These are phyloP conservation scores for Tachysurus fulvidraco DNA, from an alignment of 2,113 vertebrate genomes.

Conservation along the genomic window DNA sequence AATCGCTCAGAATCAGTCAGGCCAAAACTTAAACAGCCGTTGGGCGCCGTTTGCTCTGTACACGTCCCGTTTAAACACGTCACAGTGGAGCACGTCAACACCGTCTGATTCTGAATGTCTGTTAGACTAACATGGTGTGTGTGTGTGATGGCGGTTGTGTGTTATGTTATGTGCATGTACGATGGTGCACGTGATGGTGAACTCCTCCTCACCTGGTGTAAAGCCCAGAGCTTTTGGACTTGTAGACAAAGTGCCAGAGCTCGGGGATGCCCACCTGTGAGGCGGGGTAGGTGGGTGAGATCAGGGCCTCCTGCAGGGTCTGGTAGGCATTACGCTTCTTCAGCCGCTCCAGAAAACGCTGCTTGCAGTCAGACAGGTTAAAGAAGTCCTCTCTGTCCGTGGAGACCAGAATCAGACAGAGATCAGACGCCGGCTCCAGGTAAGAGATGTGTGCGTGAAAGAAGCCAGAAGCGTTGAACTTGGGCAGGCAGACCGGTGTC, in stretches of 20 bases:
- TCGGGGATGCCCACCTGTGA: conserved; percentile 89
- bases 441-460: conserved; percentile 98
- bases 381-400: conserved; percentile 96
- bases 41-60: neutral
- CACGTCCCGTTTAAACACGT: neutral
- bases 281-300: conserved; percentile 82
- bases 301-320: conserved; percentile 83
- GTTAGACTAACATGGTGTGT: no score
- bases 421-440: conserved; percentile 83
- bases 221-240: conserved; percentile 95
- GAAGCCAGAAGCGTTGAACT: conserved; percentile 91
- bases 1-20: neutral
- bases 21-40: neutral
- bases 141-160: no score
- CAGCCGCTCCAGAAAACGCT: conserved; percentile 87
- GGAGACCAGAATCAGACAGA: conserved; percentile 93
- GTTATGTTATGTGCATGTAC: no score
- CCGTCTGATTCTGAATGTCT: neutral
- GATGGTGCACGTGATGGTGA: no score
- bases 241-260: conserved; percentile 96
- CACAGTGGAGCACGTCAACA: neutral
- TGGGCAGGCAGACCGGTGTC: conserved; percentile 96
- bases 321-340: conserved; percentile 81
- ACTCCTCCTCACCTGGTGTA: conserved; percentile 88
- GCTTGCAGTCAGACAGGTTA: conserved; percentile 89